These are phyloP conservation scores for Trididemnum miniatum DNA, from an alignment of 23 tunicate genomes.

Conservation along the genomic window DNA sequence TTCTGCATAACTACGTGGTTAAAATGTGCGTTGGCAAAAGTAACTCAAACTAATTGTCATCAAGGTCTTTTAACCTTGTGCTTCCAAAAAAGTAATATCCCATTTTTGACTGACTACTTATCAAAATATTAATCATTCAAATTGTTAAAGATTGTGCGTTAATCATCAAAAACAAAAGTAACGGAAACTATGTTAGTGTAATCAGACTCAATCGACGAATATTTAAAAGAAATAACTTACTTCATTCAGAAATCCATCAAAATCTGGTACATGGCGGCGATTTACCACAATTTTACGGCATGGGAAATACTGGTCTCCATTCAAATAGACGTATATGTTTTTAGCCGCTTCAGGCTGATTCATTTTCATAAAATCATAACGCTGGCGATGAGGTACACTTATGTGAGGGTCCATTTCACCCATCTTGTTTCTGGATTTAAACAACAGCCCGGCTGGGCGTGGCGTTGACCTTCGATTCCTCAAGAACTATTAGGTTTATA, in stretches of 20 bases:
- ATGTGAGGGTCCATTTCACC: not conserved
- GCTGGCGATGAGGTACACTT: not conserved
- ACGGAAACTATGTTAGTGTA: no score
- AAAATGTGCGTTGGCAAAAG: no score
- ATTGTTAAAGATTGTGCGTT: no score
- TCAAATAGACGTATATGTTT: conserved; percentile 73
- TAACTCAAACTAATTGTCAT: no score
- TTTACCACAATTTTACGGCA: conserved; percentile 92
- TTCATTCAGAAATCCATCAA: conserved; percentile 83
- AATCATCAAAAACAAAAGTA: no score
- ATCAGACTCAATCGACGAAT: no score
- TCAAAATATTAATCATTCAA: no score
- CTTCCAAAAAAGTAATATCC: no score
- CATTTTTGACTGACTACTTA: no score
- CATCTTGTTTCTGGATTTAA: not conserved
- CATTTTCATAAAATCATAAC: conserved; percentile 46
- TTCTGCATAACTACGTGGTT: no score
- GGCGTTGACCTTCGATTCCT: not conserved
- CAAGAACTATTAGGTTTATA: not conserved
- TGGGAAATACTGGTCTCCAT: conserved; percentile 78
- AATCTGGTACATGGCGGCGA: conserved; percentile 66
- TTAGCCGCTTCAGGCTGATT: conserved; percentile 93
- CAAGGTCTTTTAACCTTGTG: no score
- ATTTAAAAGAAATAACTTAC: conserved; percentile 30
- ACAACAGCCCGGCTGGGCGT: not conserved